phyloP scores from a whole-genome alignment of 2,888 invertebrate genomes.

The Acronicta leporina region DNA sequence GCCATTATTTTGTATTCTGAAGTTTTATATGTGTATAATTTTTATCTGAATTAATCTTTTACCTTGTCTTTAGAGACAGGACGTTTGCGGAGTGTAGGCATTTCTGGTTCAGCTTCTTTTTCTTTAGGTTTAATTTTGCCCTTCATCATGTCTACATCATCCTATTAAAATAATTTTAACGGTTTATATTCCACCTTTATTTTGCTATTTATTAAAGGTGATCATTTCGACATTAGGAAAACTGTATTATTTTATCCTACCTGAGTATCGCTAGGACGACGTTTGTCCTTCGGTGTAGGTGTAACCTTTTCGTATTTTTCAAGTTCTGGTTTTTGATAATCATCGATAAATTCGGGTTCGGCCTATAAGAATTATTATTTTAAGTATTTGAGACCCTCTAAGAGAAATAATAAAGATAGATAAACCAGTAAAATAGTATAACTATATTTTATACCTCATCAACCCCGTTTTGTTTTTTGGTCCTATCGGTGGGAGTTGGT shows the following conservation, averaged over 20 bases:
- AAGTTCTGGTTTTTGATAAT: slow-evolving; percentile 92
- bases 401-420: neutral
- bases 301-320: slow-evolving; percentile 91
- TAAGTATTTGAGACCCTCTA: neutral
- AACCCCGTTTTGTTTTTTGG: slow-evolving; percentile 83
- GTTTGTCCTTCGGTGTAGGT: slow-evolving; percentile 82
- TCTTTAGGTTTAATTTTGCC: slow-evolving; percentile 86
- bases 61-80: slow-evolving; percentile 84
- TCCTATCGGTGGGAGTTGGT: slow-evolving; percentile 79
- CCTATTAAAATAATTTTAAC: slow-evolving; percentile 69
- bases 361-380: slow-evolving; percentile 67
- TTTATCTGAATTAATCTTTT: slow-evolving; percentile 36
- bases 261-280: slow-evolving; percentile 79
- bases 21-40: slow-evolving; percentile 1
- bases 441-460: slow-evolving; percentile 70
- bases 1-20: slow-evolving; percentile 25
- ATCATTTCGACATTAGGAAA: neutral
- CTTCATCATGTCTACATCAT: slow-evolving; percentile 81
- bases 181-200: slow-evolving; percentile 1
- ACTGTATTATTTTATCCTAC: slow-evolving; percentile 67
- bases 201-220: neutral
- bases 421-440: neutral
- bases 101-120: slow-evolving; percentile 81
- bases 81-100: slow-evolving; percentile 80
- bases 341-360: slow-evolving; percentile 88